Evolutionary conservation across 2,113 vertebrate genomes (phyloP).

Genomic region (Dendropsophus ebraccatus): DNA sequence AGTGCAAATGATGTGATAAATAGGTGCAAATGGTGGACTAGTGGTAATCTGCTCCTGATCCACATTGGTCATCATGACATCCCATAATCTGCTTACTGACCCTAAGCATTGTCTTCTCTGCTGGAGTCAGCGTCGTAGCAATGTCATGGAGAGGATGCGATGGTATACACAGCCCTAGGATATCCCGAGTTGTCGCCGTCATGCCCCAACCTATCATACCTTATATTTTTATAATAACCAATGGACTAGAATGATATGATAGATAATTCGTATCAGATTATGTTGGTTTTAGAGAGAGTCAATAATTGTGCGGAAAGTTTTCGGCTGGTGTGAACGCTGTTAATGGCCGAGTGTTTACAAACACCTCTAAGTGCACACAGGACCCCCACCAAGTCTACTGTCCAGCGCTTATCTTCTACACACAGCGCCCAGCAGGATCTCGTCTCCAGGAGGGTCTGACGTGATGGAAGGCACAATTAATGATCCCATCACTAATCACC

Average conservation of each 20-base stretch:
- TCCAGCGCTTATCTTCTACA: constrained; percentile 40
- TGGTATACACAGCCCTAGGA: neutral
- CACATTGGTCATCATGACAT: neutral
- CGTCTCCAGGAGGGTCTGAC: constrained; percentile 55
- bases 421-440: constrained; percentile 52
- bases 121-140: neutral
- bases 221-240: neutral
- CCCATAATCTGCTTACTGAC: neutral
- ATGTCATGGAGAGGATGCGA: neutral
- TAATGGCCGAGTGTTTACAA: constrained; percentile 50
- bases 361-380: constrained; percentile 11
- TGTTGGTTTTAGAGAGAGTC: neutral
- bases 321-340: neutral
- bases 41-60: neutral
- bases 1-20: neutral
- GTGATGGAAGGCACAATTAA: constrained; percentile 53
- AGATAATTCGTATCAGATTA: too few species aligned
- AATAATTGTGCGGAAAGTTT: constrained; percentile 29
- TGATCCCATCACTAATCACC: constrained; percentile 56
- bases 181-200: neutral
- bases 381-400: constrained; percentile 39
- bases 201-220: neutral
- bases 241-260: too few species aligned
- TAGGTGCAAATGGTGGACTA: neutral
- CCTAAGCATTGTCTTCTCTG: neutral